Evolutionary conservation across 2,797 vertebrate genomes (phyloP), one percentile per base, ranked within the genome.

Genomic region (Amphiprion clarkii): DNA sequence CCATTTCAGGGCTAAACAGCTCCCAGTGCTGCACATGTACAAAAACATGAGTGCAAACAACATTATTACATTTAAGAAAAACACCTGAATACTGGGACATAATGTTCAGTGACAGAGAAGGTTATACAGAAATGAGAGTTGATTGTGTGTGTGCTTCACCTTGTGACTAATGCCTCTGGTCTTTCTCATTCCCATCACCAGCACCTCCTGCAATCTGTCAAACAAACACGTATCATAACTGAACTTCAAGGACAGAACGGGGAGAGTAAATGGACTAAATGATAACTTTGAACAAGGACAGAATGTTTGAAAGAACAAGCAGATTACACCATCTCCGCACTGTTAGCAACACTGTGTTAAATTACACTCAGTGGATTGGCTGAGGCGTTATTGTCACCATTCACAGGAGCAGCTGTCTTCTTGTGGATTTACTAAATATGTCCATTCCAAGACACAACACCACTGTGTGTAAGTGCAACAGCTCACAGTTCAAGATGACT

Each of bases 181-280:
- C 1, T 94, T 96, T 54, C 97, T 96, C 76, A 99, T 92, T n/a
- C 97, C 98, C 93, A 97, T 93, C 52, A 92, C 93, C 86, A 99
- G 87, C 86, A 96, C 92, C 88, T 99, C 97, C 91, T 98, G 96
- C 90, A 98, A 74, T 63, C 98, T 99, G 88, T 2, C 27, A 82
- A 80, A 69, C 54, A 87, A 63, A 87, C 16, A 76, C 6, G 39
- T 74, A 76, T 79, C 23, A 76, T 70, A n/a, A 53, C 7, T 76
- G 64, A 81, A 46, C 33, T 25, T 12, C 78, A 64, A 80, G 74
- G 61, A 76, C 71, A 71, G 4, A 3, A 33, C 57, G 31, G n/a
- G 61, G 25, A 67, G 61, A 69, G 39, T 4, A 40, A 48, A 49
- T 3, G 12, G 17, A 57, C 13, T 48, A 69, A 17, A 76, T 67